Evolutionary conservation across 1,140 invertebrate genomes (phyloP), one percentile per base, ranked within the genome.

Genomic region (Halictus rubicundus): DNA sequence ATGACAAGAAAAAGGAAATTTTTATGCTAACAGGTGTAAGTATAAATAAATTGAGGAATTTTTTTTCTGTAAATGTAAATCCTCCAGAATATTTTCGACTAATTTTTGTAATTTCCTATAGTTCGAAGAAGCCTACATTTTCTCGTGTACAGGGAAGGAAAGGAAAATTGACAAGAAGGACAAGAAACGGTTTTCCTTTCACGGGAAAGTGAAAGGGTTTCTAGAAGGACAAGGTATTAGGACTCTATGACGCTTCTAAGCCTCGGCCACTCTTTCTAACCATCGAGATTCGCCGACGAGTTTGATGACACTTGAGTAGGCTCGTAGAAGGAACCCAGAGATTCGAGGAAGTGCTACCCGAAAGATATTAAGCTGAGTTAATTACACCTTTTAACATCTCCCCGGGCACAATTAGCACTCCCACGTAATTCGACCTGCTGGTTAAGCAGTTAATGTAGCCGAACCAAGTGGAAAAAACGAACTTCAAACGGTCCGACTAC

Each of bases 201-300:
- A 1, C 19, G 27, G 23, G 81, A 77, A 84, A 80, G 68, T 74
- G 27, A 76, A 85, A 80, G 68, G 49, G 23, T 59, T 68, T 77
- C 68, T 54, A 46, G 59, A 80, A 74, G 81, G 72, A 72, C 66
- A 63, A 77, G 63, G 80, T 81, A 85, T 75, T 80, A 88, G 85
- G 87, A 81, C 75, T 79, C 68, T 61, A 88, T 82, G 71, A 52
- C 49, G 54, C 21, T 61, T 72, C 71, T 73, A 77, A 83, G 68
- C 63, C 12, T 42, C 21, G 39, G 27, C 49, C 23, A 14, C 60
- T 54, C 65, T n/a, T 52, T 32, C 39, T 39, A 61, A 61, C 23
- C 4, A 19, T 1, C 3, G 3, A 16, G 19, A 57, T 21, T 9
- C 16, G 1, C 14, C 39, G 14, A 63, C 14, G 52, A 68, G 52